Evolutionary conservation across 2,113 vertebrate species (phyloP), one percentile per base, ranked within the genome.

Genomic region (Notarius lentiginosus): DNA sequence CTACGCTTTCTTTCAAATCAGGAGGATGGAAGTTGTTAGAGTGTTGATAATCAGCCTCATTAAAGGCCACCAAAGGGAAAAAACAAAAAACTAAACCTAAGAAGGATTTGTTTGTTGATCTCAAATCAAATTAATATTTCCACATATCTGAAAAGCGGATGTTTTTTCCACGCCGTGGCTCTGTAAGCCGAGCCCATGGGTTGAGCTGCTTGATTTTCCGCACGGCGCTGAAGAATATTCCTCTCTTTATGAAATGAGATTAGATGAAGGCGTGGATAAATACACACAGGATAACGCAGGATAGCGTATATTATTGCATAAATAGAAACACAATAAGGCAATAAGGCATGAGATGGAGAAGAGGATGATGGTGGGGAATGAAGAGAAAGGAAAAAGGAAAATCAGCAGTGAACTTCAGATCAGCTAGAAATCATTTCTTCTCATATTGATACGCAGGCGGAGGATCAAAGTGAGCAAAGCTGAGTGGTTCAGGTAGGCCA

Each of bases 161-260:
- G 87, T 91, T 90, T 87, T 91, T 89, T 60, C 3, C 90, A 90
- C 90, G 90, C 90, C 89, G 90, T 58, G 86, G n/a, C 86, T 91
- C 90, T 89, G 84, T 93, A 87, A 94, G 90, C 91, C 91, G 91
- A 93, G 87, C 90, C 87, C 89, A 91, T 94, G 94, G 90, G 89
- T 94, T 93, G 92, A 95, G 92, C 86, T 72, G 94, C 96, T 96
- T 94, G 93, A 93, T 95, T 84, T 93, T 41, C 91, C 89, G 89
- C 92, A 90, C 84, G 91, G 88, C 82, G 84, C 93, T 94, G 70
- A 89, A 90, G 95, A 95, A 90, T 89, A 88, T 93, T 94, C 94
- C 49, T 9, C 77, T 93, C 91, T 95, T 94, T 93, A 92, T 91
- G 91, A 92, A 87, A 82, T 79, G 85, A 92, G 82, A 94, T 94